A percentile compares a stretch with the other conserved stretches of the same genome.
phyloP scores from a whole-genome alignment of 2,113 vertebrate genomes.

The Trematocara stigmaticum region DNA sequence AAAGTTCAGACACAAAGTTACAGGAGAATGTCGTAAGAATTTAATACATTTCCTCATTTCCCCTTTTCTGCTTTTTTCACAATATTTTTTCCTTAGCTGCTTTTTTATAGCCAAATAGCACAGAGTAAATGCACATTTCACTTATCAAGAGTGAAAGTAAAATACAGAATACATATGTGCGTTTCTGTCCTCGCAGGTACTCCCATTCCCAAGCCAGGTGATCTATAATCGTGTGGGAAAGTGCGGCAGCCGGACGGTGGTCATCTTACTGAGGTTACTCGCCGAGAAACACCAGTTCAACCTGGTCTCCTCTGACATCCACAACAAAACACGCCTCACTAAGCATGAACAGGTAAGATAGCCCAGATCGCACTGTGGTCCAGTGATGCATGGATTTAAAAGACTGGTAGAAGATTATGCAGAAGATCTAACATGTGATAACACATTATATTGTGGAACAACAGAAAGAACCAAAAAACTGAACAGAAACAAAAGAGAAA shows the following conservation, averaged over 20 bases:
- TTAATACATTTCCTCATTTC: not conserved
- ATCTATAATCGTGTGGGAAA: slow-evolving; percentile 99
- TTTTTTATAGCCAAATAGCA: not conserved
- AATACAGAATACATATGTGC: not conserved
- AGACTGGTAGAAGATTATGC: not conserved
- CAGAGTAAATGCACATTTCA: not conserved
- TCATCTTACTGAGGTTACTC: slow-evolving; percentile 89
- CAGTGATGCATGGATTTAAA: not conserved
- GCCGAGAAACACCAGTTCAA: slow-evolving; percentile 94
- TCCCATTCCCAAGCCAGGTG: slow-evolving; percentile 96
- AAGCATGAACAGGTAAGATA: slow-evolving; percentile 90
- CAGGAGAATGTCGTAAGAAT: not conserved
- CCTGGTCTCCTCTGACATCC: slow-evolving; percentile 93
- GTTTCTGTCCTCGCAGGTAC: slow-evolving; percentile 71
- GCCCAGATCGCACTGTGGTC: not conserved
- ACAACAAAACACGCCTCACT: slow-evolving; percentile 96
- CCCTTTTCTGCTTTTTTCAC: not conserved
- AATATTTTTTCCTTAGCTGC: not conserved
- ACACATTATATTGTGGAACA: not conserved
- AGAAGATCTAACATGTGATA: not conserved
- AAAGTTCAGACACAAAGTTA: not conserved
- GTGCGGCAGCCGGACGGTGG: slow-evolving; percentile 95
- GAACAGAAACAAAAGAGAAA: not conserved
- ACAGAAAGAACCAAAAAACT: not conserved
- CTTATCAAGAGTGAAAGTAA: not conserved